Percentiles rank a stretch among this genome's conserved stretches.
These are phyloP conservation scores for Nannoperca australis DNA, from an alignment of 2,797 vertebrate genomes.

Conservation along the genomic window DNA sequence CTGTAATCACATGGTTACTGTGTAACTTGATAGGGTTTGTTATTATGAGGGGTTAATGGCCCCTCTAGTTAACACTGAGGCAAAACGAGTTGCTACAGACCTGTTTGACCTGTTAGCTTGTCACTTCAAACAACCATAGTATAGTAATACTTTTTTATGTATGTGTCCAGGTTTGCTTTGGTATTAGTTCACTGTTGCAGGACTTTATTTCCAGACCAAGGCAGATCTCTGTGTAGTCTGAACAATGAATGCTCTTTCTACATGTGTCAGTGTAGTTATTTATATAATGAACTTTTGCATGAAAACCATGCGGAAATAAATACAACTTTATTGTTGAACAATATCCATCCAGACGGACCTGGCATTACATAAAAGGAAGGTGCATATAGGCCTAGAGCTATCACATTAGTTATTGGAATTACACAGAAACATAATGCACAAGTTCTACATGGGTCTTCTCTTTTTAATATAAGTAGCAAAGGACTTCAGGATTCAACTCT, in stretches of 20 bases:
- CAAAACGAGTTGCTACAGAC: neutral
- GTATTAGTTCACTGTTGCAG: neutral
- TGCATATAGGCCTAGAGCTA: neutral
- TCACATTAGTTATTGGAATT: neutral
- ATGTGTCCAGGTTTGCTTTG: neutral
- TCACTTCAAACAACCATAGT: neutral
- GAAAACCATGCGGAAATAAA: neutral
- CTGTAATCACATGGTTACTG: slow-evolving; percentile 18
- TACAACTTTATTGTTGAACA: slow-evolving; percentile 10
- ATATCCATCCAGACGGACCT: neutral
- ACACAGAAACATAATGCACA: neutral
- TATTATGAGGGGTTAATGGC: neutral
- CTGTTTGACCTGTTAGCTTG: neutral
- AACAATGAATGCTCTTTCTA: neutral
- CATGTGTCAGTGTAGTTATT: neutral
- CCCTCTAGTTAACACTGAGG: neutral
- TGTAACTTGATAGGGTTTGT: neutral
- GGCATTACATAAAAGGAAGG: neutral
- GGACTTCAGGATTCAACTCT: neutral
- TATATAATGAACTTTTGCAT: neutral
- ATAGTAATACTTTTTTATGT: neutral
- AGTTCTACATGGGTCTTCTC: neutral
- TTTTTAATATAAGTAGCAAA: neutral
- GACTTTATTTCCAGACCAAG: neutral
- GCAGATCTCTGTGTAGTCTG: too few species aligned